Percentiles rank a stretch among this genome's conserved stretches.
phyloP scores from a whole-genome alignment of 2,888 invertebrate species.

The Hermaeophaga mercurialis region DNA sequence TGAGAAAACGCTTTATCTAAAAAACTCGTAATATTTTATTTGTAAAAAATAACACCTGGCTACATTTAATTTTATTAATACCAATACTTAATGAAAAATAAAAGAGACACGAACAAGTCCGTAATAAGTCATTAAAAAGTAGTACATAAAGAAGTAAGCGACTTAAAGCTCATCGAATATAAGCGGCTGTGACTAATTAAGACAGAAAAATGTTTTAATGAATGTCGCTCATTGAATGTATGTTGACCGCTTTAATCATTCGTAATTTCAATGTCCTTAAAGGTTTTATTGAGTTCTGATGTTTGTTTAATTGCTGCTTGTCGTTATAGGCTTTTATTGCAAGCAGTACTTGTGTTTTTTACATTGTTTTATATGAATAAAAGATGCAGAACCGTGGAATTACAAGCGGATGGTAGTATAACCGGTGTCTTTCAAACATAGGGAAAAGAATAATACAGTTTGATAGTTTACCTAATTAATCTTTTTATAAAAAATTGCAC shows the following conservation, averaged over 20 bases:
- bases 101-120: too few species aligned
- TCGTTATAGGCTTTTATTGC: not conserved
- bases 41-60: too few species aligned
- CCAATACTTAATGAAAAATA: not conserved
- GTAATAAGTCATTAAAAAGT: not conserved
- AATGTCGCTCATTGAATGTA: slow-evolving; percentile 15
- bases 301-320: slow-evolving; percentile 8
- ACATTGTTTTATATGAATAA: not conserved
- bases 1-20: too few species aligned
- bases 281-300: slow-evolving; percentile 15
- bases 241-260: slow-evolving; percentile 26
- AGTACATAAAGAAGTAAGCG: not conserved
- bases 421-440: too few species aligned
- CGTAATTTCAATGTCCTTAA: slow-evolving; percentile 20
- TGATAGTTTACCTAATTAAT: too few species aligned
- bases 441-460: too few species aligned
- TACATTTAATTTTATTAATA: not conserved
- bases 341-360: not conserved
- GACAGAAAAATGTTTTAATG: slow-evolving; percentile 27
- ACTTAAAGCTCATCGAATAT: not conserved
- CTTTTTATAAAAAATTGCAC: too few species aligned
- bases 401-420: too few species aligned
- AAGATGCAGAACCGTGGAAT: not conserved
- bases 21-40: too few species aligned
- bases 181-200: slow-evolving; percentile 22